Base-by-base conservation (phyloP, 1,140 invertebrate genomes). In the Drosophila elegans region DNA sequence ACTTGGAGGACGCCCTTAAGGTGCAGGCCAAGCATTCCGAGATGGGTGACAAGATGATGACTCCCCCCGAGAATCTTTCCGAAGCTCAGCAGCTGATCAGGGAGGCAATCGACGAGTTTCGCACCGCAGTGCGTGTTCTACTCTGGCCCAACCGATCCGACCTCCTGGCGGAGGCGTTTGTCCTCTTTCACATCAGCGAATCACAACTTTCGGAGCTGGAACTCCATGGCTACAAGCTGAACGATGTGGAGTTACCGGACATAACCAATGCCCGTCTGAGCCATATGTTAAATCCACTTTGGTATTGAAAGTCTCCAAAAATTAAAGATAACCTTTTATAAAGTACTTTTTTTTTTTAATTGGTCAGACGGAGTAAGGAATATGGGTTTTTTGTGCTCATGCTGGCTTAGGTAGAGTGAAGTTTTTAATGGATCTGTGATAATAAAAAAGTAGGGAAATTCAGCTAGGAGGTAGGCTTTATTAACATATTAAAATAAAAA, bases 141-240 rank as follows among this genome's bases (percentile, higher is more conserved):
- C 27, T 86, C 4, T 82, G 74, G 66, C 82, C 82, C 11, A 79
- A 76, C 62, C 57, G 79, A 38, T 53, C 62, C 0, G 78, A 86
- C 10, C 21, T 82, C 7, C 45, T 68, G 16, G 61, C 55, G 34
- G 82, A 86, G 11, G 53, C 74, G 2, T 82, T 61, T 25, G 56
- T 82, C 6, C 59, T 88, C 0, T 86, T 72, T 44, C 64, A 88
- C 32, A 51, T 86, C 2, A 73, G 85, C 64, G 61, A 86, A 29
- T 16, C 2, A 1, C 63, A 86, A 38, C 29, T 78, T 27, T n/a
- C 25, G 4, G 45, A 56, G 10, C 49, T 86, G 0, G 41, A 36
- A 3, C 32, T 6, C 0, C 44, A 46, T 11, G 83, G 83, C 21
- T 86, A 88, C 13, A 48, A 34, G 7, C 46, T 86, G n/a, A 52